Evolutionary conservation across 1,140 invertebrate genomes (phyloP).

Genomic region (Brachionus sp.): DNA sequence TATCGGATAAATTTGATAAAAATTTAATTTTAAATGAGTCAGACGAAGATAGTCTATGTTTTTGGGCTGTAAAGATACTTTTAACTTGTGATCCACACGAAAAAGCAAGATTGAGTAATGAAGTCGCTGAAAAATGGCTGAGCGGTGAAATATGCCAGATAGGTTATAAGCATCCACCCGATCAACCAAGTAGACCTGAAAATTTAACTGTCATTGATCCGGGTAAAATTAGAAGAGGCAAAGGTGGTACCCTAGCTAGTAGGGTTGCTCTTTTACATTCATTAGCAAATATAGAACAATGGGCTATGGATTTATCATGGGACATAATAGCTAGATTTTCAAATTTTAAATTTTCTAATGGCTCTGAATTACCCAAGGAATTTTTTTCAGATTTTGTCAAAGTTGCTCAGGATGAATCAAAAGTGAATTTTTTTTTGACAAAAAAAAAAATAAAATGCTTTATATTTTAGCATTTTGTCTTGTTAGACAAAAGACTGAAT

Average conservation of each 20-base stretch:
- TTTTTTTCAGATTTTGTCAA: slow-evolving; percentile 49
- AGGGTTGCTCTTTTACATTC: slow-evolving; percentile 49
- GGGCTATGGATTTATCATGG: slow-evolving; percentile 50
- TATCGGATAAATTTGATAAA: not conserved
- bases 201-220: slow-evolving; percentile 48
- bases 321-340: slow-evolving; percentile 49
- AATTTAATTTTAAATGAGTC: not conserved
- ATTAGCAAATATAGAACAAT: slow-evolving; percentile 50
- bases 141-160: slow-evolving; percentile 44
- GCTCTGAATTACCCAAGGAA: slow-evolving; percentile 46
- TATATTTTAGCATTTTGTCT: slow-evolving; percentile 47
- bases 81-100: slow-evolving; percentile 47
- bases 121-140: slow-evolving; percentile 48
- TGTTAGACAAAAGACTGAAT: slow-evolving; percentile 48
- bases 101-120: slow-evolving; percentile 47
- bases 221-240: slow-evolving; percentile 48
- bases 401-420: slow-evolving; percentile 49
- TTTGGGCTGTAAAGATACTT: slow-evolving; percentile 48
- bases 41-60: slow-evolving; percentile 46
- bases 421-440: slow-evolving; percentile 36
- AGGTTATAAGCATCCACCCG: slow-evolving; percentile 47
- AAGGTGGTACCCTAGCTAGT: slow-evolving; percentile 48
- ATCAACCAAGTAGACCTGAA: slow-evolving; percentile 48
- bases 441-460: not conserved
- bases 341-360: slow-evolving; percentile 31